Evolutionary conservation across 2,797 vertebrate species (phyloP), one percentile per base, ranked within the genome.

Genomic region (Tenualosa ilisha): DNA sequence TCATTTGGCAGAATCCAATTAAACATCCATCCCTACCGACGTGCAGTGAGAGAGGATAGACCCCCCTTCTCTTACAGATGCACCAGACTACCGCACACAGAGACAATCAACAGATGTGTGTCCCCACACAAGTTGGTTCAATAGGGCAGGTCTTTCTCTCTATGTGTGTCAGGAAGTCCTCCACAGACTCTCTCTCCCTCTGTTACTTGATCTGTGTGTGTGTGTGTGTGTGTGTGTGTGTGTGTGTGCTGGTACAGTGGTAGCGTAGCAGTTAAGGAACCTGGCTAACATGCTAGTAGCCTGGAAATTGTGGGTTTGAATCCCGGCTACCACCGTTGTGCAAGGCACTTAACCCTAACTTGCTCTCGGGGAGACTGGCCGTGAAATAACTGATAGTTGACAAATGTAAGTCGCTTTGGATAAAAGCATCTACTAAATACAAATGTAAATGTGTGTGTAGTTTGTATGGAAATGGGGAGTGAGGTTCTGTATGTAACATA

Each of bases 121-220:
- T 3, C 31, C 3, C 85, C 84, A 88, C 26, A 88, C 43, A 26
- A 65, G 87, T 90, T 89, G 91, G 90, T 91, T 86, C 84, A 43
- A 56, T 22, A 56, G 54, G 63, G 53, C 65, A 75, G 82, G 59
- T 46, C 85, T 85, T 84, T 84, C 86, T 50, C 54, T 56, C 4
- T 56, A 5, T 20, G 17, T 22, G 46, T 86, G 63, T 84, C 51
- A 81, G 40, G 40, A 51, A 6, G 17, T 61, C 84, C 49, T 63
- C 3, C 6, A 8, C 26, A 31, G 7, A 8, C 53, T 54, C 53
- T 53, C 51, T 53, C 51, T 54, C 53, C 5, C 53, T 54, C 53
- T 54, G 2, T 54, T 4, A 0, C 22, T 59, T n/a, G 3, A 7
- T n/a, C 24, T 65, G 24, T 56, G 82, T 79, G 79, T 86, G 75